Conservation (phyloP, 2,888 invertebrate species). For the Hirudinaria manillensis region DNA sequence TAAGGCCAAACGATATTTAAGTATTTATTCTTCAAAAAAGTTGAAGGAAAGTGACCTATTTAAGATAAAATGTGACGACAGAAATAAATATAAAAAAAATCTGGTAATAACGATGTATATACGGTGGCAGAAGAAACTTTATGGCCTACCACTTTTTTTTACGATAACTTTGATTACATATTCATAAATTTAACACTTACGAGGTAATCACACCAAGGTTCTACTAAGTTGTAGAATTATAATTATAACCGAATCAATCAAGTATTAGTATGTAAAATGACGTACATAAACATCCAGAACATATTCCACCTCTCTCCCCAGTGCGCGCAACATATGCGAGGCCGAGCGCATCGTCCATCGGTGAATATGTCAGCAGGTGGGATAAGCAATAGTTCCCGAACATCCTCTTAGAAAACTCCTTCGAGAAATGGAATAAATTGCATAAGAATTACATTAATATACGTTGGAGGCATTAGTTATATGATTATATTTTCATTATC, state of each 20-base stretch:
- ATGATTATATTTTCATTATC: no score
- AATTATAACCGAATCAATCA: no score
- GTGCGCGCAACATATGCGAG: background rate
- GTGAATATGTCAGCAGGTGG: background rate
- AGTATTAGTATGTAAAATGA: no score
- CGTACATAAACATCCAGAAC: background rate
- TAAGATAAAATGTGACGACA: background rate
- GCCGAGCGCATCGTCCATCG: background rate
- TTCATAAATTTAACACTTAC: background rate
- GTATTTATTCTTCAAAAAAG: no score
- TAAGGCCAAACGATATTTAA: no score
- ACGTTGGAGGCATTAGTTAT: no score
- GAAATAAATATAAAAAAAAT: slow-evolving; percentile 1
- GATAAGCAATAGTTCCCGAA: background rate
- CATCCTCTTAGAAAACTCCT: background rate
- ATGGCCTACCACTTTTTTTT: background rate
- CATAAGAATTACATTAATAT: background rate
- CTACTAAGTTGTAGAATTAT: no score
- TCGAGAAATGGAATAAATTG: background rate
- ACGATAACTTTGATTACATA: background rate
- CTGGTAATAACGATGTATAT: background rate
- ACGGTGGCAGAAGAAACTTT: no score
- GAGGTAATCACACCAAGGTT: no score
- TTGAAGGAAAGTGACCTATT: background rate
- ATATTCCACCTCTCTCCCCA: background rate